These are phyloP conservation scores for Arothron firmamentum DNA, from an alignment of 2,113 vertebrate genomes.

Conservation along the genomic window DNA sequence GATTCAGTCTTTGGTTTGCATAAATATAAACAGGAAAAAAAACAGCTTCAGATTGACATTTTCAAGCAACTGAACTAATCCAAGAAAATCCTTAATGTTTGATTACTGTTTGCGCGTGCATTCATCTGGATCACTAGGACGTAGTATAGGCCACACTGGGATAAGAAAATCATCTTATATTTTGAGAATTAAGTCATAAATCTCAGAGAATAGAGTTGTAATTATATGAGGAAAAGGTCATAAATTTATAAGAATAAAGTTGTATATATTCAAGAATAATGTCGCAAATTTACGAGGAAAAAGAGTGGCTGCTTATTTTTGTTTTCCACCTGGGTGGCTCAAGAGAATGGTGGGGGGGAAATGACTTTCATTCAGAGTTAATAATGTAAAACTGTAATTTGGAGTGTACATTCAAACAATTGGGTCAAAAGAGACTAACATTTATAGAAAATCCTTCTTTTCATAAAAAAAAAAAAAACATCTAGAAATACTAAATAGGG, in stretches of 20 bases:
- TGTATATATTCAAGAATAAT: too few species aligned
- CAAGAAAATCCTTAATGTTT: constrained; percentile 19
- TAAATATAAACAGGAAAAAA: constrained; percentile 3
- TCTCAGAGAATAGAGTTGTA: too few species aligned
- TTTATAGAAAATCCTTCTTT: not conserved
- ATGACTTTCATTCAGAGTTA: constrained; percentile 40
- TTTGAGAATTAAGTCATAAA: too few species aligned
- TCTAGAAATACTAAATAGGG: too few species aligned
- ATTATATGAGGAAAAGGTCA: too few species aligned
- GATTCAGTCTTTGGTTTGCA: constrained; percentile 43
- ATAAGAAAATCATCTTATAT: too few species aligned
- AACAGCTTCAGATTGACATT: constrained; percentile 1
- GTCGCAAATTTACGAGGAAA: too few species aligned
- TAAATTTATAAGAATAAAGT: too few species aligned
- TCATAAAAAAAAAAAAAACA: too few species aligned
- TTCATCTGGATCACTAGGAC: not conserved
- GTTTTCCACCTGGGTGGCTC: constrained; percentile 30
- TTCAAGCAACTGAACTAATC: constrained; percentile 5
- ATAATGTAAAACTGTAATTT: constrained; percentile 42
- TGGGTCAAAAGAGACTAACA: constrained; percentile 6
- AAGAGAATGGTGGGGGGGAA: constrained; percentile 28
- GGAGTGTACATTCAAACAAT: constrained; percentile 36
- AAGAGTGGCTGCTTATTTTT: too few species aligned
- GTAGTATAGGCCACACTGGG: not conserved
- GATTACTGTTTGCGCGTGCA: constrained; percentile 37